phyloP scores from a whole-genome alignment of 92 coral and sea anemone species.

The Blastomussa wellsi region DNA sequence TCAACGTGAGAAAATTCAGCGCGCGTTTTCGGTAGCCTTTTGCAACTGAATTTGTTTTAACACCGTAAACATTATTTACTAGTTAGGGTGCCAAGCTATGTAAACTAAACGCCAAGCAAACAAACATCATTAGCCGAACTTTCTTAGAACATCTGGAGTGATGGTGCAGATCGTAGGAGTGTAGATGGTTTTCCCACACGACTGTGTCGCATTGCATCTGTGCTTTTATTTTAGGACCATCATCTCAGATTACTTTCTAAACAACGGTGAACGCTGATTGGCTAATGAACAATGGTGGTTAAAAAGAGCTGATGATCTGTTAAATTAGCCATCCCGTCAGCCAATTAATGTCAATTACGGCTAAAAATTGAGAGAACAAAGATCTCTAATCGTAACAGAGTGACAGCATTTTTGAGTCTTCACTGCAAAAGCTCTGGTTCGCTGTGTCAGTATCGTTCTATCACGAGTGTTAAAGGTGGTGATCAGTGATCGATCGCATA shows the following conservation, averaged over 20 bases:
- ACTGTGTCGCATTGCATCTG: conserved; percentile 11
- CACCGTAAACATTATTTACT: not conserved
- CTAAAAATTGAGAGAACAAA: conserved; percentile 35
- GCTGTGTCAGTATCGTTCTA: not conserved
- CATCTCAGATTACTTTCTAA: conserved; percentile 26
- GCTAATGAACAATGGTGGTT: conserved; percentile 29
- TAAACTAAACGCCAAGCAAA: not conserved
- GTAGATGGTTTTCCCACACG: conserved; percentile 40
- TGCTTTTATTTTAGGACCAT: conserved; percentile 8
- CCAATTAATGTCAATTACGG: conserved; percentile 76
- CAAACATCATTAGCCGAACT: not conserved
- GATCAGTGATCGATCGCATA: not conserved
- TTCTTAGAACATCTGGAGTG: conserved; percentile 15
- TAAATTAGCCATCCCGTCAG: conserved; percentile 60
- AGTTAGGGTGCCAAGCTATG: not conserved
- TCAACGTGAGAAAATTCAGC: conserved; percentile 14
- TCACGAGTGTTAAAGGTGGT: not conserved
- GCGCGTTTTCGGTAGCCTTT: not conserved
- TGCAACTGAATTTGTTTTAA: not conserved
- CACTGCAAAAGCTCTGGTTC: not conserved
- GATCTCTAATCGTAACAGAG: conserved; percentile 36
- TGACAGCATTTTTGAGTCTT: conserved; percentile 29
- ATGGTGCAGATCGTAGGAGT: conserved; percentile 14
- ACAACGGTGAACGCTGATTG: conserved; percentile 31
- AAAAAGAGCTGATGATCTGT: conserved; percentile 44